A percentile compares a stretch with the other conserved stretches of the same genome.
These are phyloP conservation scores for Tetranychus piercei DNA, from an alignment of 2,888 invertebrate species.

Conservation along the genomic window DNA sequence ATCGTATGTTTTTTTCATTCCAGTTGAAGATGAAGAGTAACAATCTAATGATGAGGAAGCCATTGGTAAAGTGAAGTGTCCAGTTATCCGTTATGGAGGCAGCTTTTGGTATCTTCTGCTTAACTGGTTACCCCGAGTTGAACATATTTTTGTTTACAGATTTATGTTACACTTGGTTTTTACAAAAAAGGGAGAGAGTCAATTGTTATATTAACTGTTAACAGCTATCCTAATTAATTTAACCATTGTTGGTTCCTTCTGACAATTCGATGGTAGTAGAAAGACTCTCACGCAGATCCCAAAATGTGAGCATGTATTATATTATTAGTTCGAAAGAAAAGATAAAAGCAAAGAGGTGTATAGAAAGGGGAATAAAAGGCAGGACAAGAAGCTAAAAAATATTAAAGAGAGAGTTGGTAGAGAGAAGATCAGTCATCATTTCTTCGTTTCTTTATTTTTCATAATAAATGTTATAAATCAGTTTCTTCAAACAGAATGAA, in stretches of 20 bases:
- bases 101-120: background rate
- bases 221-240: background rate
- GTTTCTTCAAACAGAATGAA: too few species aligned
- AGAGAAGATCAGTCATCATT: too few species aligned
- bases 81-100: too few species aligned
- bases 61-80: background rate
- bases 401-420: too few species aligned
- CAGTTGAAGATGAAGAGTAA: background rate
- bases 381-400: too few species aligned
- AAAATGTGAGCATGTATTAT: too few species aligned
- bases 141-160: background rate
- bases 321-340: too few species aligned
- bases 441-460: too few species aligned
- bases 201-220: conserved; percentile 1
- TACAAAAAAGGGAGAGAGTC: background rate
- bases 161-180: background rate
- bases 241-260: background rate
- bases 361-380: too few species aligned
- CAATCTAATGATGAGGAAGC: background rate
- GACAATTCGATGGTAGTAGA: background rate
- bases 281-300: background rate
- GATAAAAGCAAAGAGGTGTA: too few species aligned
- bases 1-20: background rate
- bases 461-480: too few species aligned
- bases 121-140: background rate